These are phyloP conservation scores for Rhingia rostrata DNA, from an alignment of 2,888 invertebrate genomes.

Conservation along the genomic window DNA sequence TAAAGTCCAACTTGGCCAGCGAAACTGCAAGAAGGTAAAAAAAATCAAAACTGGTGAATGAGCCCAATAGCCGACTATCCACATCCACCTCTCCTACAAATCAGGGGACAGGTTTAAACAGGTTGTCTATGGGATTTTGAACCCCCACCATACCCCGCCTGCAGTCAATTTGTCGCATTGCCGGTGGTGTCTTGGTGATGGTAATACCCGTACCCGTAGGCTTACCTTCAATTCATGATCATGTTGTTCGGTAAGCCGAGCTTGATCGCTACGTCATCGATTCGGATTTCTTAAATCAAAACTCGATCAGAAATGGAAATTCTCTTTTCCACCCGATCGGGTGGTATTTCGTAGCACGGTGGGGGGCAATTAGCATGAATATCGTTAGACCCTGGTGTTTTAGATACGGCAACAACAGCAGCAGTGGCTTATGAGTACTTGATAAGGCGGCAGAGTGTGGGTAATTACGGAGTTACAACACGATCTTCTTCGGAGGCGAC, in stretches of 20 bases:
- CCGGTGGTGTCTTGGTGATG: slow-evolving; percentile 55
- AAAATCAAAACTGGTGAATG: slow-evolving; percentile 8
- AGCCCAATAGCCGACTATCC: slow-evolving; percentile 19
- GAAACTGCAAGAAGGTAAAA: slow-evolving; percentile 72
- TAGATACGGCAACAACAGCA: background rate
- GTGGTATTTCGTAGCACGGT: background rate
- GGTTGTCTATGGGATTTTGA: slow-evolving; percentile 48
- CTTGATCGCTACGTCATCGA: slow-evolving; percentile 46
- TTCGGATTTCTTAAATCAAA: slow-evolving; percentile 33
- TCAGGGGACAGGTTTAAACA: slow-evolving; percentile 59
- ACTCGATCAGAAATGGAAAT: slow-evolving; percentile 28
- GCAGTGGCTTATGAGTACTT: slow-evolving; percentile 17
- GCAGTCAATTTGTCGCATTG: slow-evolving; percentile 51
- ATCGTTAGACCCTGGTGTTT: slow-evolving; percentile 2
- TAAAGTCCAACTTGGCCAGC: slow-evolving; percentile 61
- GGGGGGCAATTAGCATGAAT: slow-evolving; percentile 46
- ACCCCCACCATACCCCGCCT: slow-evolving; percentile 20
- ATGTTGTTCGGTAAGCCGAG: slow-evolving; percentile 45
- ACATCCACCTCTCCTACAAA: slow-evolving; percentile 28
- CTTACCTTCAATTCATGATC: slow-evolving; percentile 71
- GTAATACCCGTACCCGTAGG: slow-evolving; percentile 17
- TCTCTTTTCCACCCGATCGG: background rate
- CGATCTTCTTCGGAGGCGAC: slow-evolving; percentile 44
- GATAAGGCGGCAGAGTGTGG: background rate
- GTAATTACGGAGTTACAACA: slow-evolving; percentile 59